These are phyloP conservation scores for Patagioenas fasciata DNA, from an alignment of 2,113 vertebrate species.

Conservation along the genomic window DNA sequence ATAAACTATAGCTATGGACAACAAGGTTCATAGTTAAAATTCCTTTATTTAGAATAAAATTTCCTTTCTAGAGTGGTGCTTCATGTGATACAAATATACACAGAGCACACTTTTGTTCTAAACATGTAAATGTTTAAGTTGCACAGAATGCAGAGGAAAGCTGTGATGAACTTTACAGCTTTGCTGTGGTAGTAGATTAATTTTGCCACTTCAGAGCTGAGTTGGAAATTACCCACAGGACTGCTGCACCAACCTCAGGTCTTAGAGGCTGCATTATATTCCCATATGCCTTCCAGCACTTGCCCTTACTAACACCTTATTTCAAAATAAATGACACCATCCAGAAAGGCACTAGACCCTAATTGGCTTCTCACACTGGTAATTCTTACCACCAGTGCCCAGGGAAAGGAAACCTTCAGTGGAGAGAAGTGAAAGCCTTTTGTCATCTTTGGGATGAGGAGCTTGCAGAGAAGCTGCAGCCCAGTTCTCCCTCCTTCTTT, in stretches of 20 bases:
- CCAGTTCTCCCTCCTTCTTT: neutral
- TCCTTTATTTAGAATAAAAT: neutral
- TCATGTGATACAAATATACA: fast-evolving
- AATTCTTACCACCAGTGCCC: neutral
- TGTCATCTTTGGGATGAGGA: neutral
- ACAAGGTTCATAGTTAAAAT: neutral
- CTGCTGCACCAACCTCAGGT: neutral
- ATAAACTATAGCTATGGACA: neutral
- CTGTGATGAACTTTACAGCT: neutral
- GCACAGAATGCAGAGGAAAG: neutral
- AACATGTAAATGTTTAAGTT: neutral
- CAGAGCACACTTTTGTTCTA: neutral
- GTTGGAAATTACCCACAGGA: neutral
- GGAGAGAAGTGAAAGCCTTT: neutral
- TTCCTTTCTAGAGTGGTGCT: neutral
- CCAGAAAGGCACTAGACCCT: neutral
- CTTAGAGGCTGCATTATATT: neutral
- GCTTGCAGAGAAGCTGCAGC: neutral
- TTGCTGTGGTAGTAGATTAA: neutral
- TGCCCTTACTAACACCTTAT: neutral
- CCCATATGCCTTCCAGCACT: neutral
- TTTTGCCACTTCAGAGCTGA: neutral
- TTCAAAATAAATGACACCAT: neutral
- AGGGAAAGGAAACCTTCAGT: neutral
- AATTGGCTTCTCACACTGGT: neutral